These are phyloP conservation scores for Cnemophilus loriae DNA, from an alignment of 2,113 vertebrate species.

Conservation along the genomic window DNA sequence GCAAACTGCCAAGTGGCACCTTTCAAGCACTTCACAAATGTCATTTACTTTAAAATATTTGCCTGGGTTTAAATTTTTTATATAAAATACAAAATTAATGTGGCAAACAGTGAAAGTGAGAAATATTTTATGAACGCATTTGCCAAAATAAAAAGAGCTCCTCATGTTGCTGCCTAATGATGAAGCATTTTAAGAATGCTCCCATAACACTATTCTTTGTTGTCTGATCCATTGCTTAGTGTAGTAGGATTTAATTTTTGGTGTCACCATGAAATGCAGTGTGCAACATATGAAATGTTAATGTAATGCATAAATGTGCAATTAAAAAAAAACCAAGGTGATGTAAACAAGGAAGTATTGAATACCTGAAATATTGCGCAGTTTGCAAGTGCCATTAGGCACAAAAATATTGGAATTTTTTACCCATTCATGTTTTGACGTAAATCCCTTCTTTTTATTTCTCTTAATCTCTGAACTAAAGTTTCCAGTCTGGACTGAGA, in stretches of 20 bases:
- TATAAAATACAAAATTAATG: constrained; percentile 36
- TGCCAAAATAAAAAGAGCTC: not conserved
- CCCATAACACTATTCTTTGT: not conserved
- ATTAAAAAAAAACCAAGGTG: constrained; percentile 31
- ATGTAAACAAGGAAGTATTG: constrained; percentile 12
- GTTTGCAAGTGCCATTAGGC: not conserved
- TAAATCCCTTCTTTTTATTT: not conserved
- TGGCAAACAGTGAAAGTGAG: not conserved
- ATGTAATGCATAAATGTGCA: constrained; percentile 48
- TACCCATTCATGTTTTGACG: not conserved
- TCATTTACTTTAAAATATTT: constrained; percentile 27
- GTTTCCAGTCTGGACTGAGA: not conserved
- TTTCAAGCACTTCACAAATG: not conserved
- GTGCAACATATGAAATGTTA: constrained; percentile 59
- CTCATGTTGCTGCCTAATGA: not conserved
- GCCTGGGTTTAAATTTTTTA: not conserved
- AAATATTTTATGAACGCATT: constrained; percentile 23
- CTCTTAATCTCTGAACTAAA: not conserved
- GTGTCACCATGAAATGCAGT: constrained; percentile 51
- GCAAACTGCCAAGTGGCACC: not conserved
- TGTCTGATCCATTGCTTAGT: not conserved
- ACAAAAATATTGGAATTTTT: constrained; percentile 13
- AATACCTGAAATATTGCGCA: not conserved
- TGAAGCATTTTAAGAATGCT: not conserved
- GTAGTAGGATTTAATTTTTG: constrained; percentile 63